Evolutionary conservation across 92 coral and sea anemone species (phyloP).

Genomic region (Ricordea florida): DNA sequence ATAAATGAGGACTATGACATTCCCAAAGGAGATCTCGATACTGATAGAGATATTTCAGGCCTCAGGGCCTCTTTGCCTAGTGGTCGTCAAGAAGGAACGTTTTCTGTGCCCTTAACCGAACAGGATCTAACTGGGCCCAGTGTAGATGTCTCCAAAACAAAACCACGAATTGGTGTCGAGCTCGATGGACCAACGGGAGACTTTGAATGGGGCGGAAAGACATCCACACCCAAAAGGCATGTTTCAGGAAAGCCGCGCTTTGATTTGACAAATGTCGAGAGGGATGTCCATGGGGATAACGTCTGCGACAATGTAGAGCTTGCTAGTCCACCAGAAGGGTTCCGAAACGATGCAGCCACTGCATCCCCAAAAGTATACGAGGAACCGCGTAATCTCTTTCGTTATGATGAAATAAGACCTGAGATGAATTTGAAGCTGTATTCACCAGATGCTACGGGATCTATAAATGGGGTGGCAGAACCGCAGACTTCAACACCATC

Average conservation of each 20-base stretch:
- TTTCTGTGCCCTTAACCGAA: too few species aligned
- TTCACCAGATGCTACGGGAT: neutral
- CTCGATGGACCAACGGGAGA: too few species aligned
- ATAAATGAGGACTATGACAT: too few species aligned
- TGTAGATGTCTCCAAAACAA: neutral
- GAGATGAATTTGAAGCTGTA: conserved; percentile 23
- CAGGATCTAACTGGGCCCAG: neutral
- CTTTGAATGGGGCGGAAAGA: conserved; percentile 3
- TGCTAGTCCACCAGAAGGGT: neutral
- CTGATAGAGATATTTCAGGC: too few species aligned
- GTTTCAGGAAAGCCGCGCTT: neutral
- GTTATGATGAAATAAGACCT: conserved; percentile 30
- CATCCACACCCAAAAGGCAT: conserved; percentile 4
- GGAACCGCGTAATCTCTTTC: conserved; percentile 24
- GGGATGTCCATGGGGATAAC: neutral
- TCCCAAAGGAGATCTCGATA: neutral
- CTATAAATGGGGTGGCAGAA: too few species aligned
- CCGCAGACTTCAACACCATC: too few species aligned
- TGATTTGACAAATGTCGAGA: too few species aligned
- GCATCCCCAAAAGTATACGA: neutral
- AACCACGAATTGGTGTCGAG: neutral
- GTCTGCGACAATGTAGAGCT: neutral
- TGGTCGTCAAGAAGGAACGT: too few species aligned
- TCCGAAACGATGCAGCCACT: too few species aligned
- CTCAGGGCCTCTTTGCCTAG: too few species aligned